Percentiles rank a stretch among this genome's conserved stretches.
Conservation (phyloP, 37 sponge, comb jelly and placozoan species). For the Oscarella lobularis region DNA sequence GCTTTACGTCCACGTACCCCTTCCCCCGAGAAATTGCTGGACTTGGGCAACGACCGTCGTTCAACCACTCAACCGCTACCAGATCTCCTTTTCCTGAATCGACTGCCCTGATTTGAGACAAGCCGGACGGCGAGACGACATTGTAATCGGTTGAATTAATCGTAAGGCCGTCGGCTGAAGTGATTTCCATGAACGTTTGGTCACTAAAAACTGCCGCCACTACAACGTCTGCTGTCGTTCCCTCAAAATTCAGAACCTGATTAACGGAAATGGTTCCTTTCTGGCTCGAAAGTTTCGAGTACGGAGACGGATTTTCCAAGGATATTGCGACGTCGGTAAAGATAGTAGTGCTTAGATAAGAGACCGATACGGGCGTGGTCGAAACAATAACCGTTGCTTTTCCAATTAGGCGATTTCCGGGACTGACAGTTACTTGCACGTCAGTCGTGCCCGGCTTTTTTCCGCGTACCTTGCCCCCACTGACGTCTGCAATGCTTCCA, state of each 20-base stretch:
- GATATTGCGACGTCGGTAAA: neutral
- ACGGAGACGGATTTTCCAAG: neutral
- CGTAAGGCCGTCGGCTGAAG: neutral
- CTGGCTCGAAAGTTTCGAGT: neutral
- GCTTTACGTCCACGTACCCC: neutral
- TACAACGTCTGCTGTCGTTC: neutral
- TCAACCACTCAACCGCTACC: neutral
- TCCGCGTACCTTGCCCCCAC: constrained; percentile 6
- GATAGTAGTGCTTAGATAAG: neutral
- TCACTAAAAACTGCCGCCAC: constrained; percentile 1
- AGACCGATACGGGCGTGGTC: neutral
- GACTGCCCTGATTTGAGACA: neutral
- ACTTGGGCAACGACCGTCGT: neutral
- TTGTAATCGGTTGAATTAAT: neutral
- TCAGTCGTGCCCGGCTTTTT: constrained; percentile 1
- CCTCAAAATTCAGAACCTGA: constrained; percentile 1
- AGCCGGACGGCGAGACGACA: neutral
- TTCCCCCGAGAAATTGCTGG: neutral
- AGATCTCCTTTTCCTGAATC: neutral
- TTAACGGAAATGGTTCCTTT: neutral
- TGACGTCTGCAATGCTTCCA: neutral
- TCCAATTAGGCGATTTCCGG: neutral
- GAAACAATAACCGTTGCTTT: neutral
- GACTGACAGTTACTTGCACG: constrained; percentile 1
- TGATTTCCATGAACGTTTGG: neutral